Evolutionary conservation across 2,797 vertebrate species (phyloP).

Genomic region (Amniataba percoides): DNA sequence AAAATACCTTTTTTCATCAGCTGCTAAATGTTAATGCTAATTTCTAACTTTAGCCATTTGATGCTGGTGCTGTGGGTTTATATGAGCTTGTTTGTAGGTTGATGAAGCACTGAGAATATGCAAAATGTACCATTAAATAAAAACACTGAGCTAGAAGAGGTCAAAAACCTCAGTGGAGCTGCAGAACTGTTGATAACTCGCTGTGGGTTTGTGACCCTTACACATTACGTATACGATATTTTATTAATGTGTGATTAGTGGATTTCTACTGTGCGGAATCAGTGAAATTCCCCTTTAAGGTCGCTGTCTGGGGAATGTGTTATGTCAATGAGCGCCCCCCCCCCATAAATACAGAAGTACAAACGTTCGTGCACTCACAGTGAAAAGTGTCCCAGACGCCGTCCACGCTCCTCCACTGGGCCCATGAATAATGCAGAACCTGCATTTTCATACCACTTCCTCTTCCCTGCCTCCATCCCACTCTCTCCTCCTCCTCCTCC

Average conservation of each 20-base stretch:
- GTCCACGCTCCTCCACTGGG: slow-evolving; percentile 66
- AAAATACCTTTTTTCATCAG: no score
- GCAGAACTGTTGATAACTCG: not conserved
- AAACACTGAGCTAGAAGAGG: slow-evolving; percentile 1
- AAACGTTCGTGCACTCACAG: slow-evolving; percentile 42
- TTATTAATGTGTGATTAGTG: slow-evolving; percentile 1
- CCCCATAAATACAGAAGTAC: slow-evolving; percentile 2
- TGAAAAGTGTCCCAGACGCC: slow-evolving; percentile 53
- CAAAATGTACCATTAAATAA: not conserved
- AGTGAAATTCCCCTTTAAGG: not conserved
- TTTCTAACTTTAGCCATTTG: not conserved
- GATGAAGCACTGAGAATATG: not conserved
- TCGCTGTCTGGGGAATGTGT: not conserved
- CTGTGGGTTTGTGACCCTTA: not conserved
- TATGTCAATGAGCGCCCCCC: slow-evolving; percentile 3
- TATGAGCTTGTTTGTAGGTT: not conserved
- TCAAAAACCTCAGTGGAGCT: not conserved
- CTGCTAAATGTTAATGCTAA: no score
- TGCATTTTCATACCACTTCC: slow-evolving; percentile 80
- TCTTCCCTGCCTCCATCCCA: slow-evolving; percentile 59
- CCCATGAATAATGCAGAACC: slow-evolving; percentile 82
- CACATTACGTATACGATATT: not conserved
- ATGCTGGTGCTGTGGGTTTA: not conserved
- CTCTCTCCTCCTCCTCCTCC: slow-evolving; percentile 52
- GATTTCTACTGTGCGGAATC: slow-evolving; percentile 10